Evolutionary conservation across 2,888 invertebrate species (phyloP), one percentile per base, ranked within the genome.

Genomic region (Mycalesis mineus): DNA sequence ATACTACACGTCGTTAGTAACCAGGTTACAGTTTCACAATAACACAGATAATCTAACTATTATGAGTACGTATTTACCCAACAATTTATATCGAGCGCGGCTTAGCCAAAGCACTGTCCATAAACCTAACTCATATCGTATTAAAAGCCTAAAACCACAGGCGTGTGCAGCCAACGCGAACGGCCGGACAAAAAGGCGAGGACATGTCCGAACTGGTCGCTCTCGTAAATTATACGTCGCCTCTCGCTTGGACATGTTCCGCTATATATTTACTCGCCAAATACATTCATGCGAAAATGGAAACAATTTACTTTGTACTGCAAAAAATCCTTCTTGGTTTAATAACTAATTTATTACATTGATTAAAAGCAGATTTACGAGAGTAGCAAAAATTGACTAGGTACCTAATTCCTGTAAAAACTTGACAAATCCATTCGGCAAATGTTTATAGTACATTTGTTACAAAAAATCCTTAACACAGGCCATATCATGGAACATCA

Each of bases 211-310:
- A 62, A 56, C 68, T 70, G 72, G 71, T 66, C 71, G 6, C 33
- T 22, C 51, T 68, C 65, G 75, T 84, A 74, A 86, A 75, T 78
- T 83, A 83, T 82, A 71, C 77, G 33, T 74, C 74, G 68, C 72
- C 72, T 68, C 54, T 60, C 45, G 14, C 45, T 45, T 31, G 45
- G 29, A 48, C 52, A 51, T 58, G 44, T 50, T n/a, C 41, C 67
- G 63, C 74, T 75, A 78, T 82, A 80, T 80, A 36, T 36, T 36
- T 36, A 36, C 36, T 11, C 36, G 36, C 36, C 29, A 31, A 31
- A 45, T 45, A 15, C 45, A 31, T 45, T 31, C 45, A n/a, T 14
- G 29, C 14, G 14, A 14, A 36, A 11, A 36, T 36, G 36, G 36
- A 4, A 4, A 36, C 33, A 36, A 11, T 11, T 11, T 36, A 36